Evolutionary conservation across 2,113 vertebrate genomes (phyloP), one percentile per base, ranked within the genome.

Genomic region (Chaetodon auriga): DNA sequence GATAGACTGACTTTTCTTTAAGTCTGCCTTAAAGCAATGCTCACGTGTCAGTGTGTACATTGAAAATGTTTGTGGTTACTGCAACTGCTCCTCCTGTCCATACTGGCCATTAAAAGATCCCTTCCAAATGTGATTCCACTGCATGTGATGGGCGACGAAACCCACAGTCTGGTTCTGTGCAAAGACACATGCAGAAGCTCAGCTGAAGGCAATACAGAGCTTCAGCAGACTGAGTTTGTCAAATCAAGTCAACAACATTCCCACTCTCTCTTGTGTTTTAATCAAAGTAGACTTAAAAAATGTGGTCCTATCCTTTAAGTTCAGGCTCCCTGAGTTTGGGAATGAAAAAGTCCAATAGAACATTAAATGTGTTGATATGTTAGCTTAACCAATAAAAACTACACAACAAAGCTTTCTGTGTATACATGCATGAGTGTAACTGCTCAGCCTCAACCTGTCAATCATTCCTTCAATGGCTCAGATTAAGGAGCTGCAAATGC

Each of bases 401-500:
- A 30, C 14, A 82, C 36, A 55, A 55, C 19, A 55, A 19, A 36
- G 48, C 7, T 25, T 45, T 75, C 14, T 53, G 19, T 30, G 9
- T 1, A 2, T 55, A 43, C 25, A 64, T 80, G 55, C 55, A 23
- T 19, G 10, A 60, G 62, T 46, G 61, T 30, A 14, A 16, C 53
- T 38, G 41, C 25, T 54, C 19, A 76, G 38, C 12, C 58, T 68
- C 53, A 36, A 21, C 63, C 79, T 89, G 86, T 81, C 80, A 90
- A 58, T 91, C 84, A 87, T 71, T 76, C 57, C 73, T 68, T 64
- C 74, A 54, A 61, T 48, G 77, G 75, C 83, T 84, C 80, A 84
- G 87, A 88, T 86, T 85, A 91, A 91, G 89, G 73, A 91, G 80
- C 66, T 85, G 45, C 55, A 89, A 90, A 92, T 92, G 86, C 48